These are phyloP conservation scores for Thereuonema tuberculata DNA, from an alignment of 1,140 invertebrate genomes.

Conservation along the genomic window DNA sequence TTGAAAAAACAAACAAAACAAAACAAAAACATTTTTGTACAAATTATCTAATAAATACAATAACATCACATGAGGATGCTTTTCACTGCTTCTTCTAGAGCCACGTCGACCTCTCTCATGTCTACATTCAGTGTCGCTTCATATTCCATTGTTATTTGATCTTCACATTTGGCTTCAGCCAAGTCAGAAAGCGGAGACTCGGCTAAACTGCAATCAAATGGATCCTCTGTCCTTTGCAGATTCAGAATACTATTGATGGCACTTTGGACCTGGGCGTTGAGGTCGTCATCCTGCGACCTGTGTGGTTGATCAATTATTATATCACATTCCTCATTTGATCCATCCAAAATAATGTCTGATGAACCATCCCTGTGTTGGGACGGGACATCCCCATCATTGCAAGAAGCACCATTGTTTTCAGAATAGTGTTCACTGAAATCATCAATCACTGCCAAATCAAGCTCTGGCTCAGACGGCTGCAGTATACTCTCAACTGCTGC, in stretches of 20 bases:
- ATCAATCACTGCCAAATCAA: slow-evolving; percentile 16
- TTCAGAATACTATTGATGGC: slow-evolving; percentile 63
- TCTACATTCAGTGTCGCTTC: neutral
- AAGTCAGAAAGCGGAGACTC: neutral
- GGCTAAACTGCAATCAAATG: slow-evolving; percentile 1
- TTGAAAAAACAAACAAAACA: no score
- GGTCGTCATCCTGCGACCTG: slow-evolving; percentile 21
- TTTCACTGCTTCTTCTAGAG: slow-evolving; percentile 41
- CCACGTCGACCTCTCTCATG: slow-evolving; percentile 26
- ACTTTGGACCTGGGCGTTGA: slow-evolving; percentile 58
- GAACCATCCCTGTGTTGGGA: neutral
- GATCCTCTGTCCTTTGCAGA: slow-evolving; percentile 40
- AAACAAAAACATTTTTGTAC: no score
- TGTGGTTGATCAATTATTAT: slow-evolving; percentile 29
- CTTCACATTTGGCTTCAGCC: neutral
- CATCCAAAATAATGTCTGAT: neutral
- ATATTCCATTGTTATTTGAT: slow-evolving; percentile 1
- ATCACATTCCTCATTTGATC: slow-evolving; percentile 27
- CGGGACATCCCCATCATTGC: neutral
- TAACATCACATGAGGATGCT: slow-evolving; percentile 34
- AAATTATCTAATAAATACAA: no score
- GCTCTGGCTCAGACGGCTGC: neutral
- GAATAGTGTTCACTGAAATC: slow-evolving; percentile 12
- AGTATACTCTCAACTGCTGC: slow-evolving; percentile 16
- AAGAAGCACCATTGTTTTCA: slow-evolving; percentile 8